Evolutionary conservation across 2,797 vertebrate genomes (phyloP).

Genomic region (Pseudopleuronectes americanus): DNA sequence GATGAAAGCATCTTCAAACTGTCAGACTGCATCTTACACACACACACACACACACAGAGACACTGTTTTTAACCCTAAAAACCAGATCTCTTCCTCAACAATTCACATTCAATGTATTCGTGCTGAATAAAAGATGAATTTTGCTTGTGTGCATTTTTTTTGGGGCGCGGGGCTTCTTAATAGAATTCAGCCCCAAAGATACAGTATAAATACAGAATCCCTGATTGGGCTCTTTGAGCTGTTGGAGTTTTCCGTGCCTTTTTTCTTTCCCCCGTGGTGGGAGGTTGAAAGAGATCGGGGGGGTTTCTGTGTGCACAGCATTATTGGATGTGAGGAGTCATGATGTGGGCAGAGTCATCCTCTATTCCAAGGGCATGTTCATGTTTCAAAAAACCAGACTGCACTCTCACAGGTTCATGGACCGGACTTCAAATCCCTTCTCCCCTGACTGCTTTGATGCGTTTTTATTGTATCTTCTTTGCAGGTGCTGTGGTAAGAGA

Average conservation of each 20-base stretch:
- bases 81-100: no score
- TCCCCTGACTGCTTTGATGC: constrained; percentile 12
- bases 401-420: constrained; percentile 38
- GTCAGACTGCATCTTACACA: neutral
- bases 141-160: constrained; percentile 32
- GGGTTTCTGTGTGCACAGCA: constrained; percentile 58
- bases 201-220: constrained; percentile 35
- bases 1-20: constrained; percentile 20
- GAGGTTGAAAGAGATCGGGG: constrained; percentile 31
- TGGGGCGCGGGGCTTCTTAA: constrained; percentile 13
- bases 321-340: constrained; percentile 61
- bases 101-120: no score
- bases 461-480: constrained; percentile 24
- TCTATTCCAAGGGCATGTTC: constrained; percentile 67
- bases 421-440: constrained; percentile 26
- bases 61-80: no score
- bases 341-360: constrained; percentile 57
- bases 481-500: constrained; percentile 20
- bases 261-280: constrained; percentile 23
- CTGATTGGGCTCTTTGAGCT: constrained; percentile 44
- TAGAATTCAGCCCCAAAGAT: constrained; percentile 56
- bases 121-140: no score
- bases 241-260: constrained; percentile 43
- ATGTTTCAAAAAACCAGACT: constrained; percentile 37
- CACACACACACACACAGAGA: no score